Conservation (phyloP, 2,797 vertebrate genomes). For the Clangula hyemalis region DNA sequence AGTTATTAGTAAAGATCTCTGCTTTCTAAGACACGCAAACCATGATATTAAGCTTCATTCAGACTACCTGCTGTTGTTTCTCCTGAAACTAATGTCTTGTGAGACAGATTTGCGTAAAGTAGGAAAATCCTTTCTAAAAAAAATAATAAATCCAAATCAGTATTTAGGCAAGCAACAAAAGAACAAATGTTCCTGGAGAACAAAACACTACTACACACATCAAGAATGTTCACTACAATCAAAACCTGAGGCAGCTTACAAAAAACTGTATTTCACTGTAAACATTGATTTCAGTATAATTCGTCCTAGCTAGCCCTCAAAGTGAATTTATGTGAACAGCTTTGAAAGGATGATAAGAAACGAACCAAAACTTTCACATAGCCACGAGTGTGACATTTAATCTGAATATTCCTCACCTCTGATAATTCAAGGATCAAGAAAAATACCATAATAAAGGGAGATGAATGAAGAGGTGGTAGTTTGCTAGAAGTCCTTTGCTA, state of each 20-base stretch:
- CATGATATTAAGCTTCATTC: background rate
- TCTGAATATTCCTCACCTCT: background rate
- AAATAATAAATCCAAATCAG: background rate
- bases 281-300: background rate
- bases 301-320: background rate
- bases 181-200: background rate
- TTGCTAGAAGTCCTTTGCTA: background rate
- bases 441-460: background rate
- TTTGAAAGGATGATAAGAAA: background rate
- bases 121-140: slow-evolving; percentile 17
- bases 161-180: slow-evolving; percentile 1
- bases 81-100: background rate
- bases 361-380: background rate
- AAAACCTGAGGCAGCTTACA: background rate
- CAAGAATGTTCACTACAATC: background rate
- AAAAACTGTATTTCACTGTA: background rate
- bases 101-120: background rate
- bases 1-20: slow-evolving; percentile 1
- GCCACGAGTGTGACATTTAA: background rate
- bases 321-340: background rate
- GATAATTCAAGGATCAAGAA: background rate
- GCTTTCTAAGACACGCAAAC: background rate
- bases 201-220: background rate
- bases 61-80: background rate
- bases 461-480: background rate